Percentiles rank a stretch among this genome's conserved stretches.
phyloP scores from a whole-genome alignment of 2,797 vertebrate genomes.

The Sarcophilus harrisii region DNA sequence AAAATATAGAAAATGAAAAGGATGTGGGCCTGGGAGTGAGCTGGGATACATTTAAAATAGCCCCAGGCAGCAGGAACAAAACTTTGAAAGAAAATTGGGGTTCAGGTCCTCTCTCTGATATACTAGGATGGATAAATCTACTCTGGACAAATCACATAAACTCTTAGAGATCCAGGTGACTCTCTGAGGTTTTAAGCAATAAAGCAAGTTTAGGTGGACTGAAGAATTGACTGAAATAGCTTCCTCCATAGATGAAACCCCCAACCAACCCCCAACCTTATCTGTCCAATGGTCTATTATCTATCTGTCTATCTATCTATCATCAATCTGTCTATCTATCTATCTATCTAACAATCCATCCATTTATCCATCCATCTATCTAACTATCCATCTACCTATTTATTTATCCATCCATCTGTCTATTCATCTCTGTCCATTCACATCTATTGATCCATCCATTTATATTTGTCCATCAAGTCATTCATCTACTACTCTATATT shows the following conservation, averaged over 20 bases:
- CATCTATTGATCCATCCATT: too few species aligned
- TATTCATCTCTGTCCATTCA: too few species aligned
- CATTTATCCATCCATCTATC: too few species aligned
- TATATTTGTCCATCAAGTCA: neutral
- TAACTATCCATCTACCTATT: too few species aligned
- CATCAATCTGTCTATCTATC: too few species aligned
- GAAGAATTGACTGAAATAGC: neutral
- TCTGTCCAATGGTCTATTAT: neutral
- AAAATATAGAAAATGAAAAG: neutral
- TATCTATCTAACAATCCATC: too few species aligned
- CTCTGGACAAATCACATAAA: neutral
- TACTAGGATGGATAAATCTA: too few species aligned
- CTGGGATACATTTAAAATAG: neutral
- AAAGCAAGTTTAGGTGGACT: neutral
- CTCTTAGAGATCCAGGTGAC: neutral
- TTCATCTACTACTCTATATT: neutral
- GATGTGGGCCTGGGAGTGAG: neutral
- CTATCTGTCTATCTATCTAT: too few species aligned
- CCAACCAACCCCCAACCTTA: neutral
- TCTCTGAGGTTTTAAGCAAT: neutral
- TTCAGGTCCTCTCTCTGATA: too few species aligned
- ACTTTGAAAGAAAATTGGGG: too few species aligned
- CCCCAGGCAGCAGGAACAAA: too few species aligned
- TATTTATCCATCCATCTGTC: too few species aligned
- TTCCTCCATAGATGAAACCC: neutral